phyloP scores from a whole-genome alignment of 2,888 invertebrate genomes.

The Heliconius sara region DNA sequence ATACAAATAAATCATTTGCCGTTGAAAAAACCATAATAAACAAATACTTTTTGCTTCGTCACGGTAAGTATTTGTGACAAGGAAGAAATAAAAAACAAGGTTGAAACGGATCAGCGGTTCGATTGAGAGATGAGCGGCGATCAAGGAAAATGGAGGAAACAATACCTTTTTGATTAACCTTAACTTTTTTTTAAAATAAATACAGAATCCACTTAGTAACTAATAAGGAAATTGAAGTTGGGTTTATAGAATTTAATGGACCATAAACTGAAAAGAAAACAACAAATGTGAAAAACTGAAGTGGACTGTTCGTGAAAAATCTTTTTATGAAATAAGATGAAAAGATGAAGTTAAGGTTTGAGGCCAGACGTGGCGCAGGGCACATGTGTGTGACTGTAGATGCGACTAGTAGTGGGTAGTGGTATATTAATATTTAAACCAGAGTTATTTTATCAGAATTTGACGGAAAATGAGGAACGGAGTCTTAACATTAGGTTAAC shows the following conservation, averaged over 20 bases:
- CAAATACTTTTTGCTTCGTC: conserved; percentile 38
- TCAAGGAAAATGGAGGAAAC: conserved; percentile 55
- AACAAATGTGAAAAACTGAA: neutral
- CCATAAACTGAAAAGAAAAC: neutral
- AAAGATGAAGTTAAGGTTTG: too few species aligned
- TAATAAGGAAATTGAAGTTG: conserved; percentile 41
- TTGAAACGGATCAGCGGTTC: conserved; percentile 53
- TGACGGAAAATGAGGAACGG: too few species aligned
- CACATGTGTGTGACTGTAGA: too few species aligned
- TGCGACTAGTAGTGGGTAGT: too few species aligned
- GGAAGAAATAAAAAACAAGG: conserved; percentile 56
- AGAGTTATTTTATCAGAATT: too few species aligned
- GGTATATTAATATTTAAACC: too few species aligned
- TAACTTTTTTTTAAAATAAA: conserved; percentile 35
- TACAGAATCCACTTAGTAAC: conserved; percentile 36
- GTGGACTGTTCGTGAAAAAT: neutral
- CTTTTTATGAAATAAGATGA: neutral
- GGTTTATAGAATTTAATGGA: conserved; percentile 28
- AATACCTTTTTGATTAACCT: conserved; percentile 49
- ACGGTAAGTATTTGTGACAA: conserved; percentile 29
- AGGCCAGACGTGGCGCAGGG: too few species aligned
- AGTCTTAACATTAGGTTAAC: too few species aligned
- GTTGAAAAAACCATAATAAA: conserved; percentile 32
- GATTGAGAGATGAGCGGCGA: conserved; percentile 50
- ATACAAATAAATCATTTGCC: conserved; percentile 2